Conservation (phyloP, 2,113 vertebrate genomes). For the Porphyrio hochstetteri region DNA sequence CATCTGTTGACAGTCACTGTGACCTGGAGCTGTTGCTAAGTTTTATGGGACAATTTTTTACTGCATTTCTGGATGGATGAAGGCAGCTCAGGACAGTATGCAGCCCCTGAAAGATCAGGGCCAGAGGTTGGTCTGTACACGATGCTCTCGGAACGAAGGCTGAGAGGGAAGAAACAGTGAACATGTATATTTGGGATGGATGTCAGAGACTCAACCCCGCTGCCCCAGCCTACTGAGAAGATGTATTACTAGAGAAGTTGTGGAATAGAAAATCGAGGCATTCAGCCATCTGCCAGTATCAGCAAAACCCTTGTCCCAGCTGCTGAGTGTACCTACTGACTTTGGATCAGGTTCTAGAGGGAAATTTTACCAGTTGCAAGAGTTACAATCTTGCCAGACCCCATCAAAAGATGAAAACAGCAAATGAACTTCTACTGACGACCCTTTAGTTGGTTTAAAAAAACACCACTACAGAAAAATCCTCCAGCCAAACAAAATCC, state of each 20-base stretch:
- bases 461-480: not conserved
- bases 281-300: not conserved
- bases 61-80: not conserved
- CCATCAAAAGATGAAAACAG: not conserved
- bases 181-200: not conserved
- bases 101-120: not conserved
- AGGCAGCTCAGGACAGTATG: not conserved
- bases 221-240: not conserved
- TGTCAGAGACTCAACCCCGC: not conserved
- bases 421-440: not conserved
- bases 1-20: accelerated
- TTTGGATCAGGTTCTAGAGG: not conserved
- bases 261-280: not conserved
- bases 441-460: not conserved
- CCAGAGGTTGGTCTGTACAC: not conserved
- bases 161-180: not conserved
- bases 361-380: not conserved
- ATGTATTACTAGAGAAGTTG: not conserved
- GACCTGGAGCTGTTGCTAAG: not conserved
- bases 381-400: not conserved
- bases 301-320: not conserved
- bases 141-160: not conserved
- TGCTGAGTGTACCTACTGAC: not conserved
- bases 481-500: not conserved
- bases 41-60: not conserved